Evolutionary conservation across 2,888 invertebrate species (phyloP).

Genomic region (Drosophila merina): DNA sequence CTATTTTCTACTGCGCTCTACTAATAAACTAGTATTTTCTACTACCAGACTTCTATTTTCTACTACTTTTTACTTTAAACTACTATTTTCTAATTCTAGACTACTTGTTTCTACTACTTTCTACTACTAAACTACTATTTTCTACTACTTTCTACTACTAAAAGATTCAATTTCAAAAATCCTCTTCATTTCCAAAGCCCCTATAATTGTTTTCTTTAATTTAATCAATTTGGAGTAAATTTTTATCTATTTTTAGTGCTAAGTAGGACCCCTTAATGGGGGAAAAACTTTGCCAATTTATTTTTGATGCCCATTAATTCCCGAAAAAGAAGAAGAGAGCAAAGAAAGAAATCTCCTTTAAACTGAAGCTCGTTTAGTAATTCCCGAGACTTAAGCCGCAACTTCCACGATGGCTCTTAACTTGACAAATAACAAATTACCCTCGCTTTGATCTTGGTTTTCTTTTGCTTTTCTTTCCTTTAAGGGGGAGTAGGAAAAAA

Average conservation of each 20-base stretch:
- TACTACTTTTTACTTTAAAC: too few species aligned
- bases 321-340: background rate
- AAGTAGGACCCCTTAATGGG: background rate
- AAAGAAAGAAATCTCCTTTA: conserved; percentile 1
- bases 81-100: too few species aligned
- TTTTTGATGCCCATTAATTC: conserved; percentile 1
- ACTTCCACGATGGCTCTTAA: conserved; percentile 1
- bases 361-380: conserved; percentile 7
- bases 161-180: background rate
- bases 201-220: background rate
- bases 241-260: background rate
- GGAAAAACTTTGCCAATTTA: conserved; percentile 13
- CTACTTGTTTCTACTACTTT: too few species aligned
- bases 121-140: too few species aligned
- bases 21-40: too few species aligned
- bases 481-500: background rate
- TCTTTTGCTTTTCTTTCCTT: conserved; percentile 5
- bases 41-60: too few species aligned
- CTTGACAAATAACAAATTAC: conserved; percentile 33
- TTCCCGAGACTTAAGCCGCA: conserved; percentile 15
- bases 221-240: background rate
- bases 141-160: too few species aligned
- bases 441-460: conserved; percentile 25
- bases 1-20: too few species aligned
- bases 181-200: background rate